Evolutionary conservation across 1,140 invertebrate genomes (phyloP).

Genomic region (Cydia amplana): DNA sequence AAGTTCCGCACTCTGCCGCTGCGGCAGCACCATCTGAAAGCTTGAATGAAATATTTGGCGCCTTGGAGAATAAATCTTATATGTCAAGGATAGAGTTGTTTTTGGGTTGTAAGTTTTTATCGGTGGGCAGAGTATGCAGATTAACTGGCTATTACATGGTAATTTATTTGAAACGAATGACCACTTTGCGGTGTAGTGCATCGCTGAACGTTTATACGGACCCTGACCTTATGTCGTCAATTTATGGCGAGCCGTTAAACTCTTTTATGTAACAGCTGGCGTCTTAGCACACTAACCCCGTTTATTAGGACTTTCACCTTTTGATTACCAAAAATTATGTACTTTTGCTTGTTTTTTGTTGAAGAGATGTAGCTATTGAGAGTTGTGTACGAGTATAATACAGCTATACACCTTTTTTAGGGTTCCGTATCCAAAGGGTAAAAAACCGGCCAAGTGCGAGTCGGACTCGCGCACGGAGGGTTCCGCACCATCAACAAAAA

Average conservation of each 20-base stretch:
- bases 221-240: slow-evolving; percentile 80
- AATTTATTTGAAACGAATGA: slow-evolving; percentile 81
- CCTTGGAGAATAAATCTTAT: slow-evolving; percentile 51
- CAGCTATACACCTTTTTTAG: too few species aligned
- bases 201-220: slow-evolving; percentile 79
- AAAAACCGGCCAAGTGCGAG: too few species aligned
- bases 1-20: slow-evolving; percentile 42
- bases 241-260: slow-evolving; percentile 78
- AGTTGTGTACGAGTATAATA: too few species aligned
- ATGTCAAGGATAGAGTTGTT: slow-evolving; percentile 52
- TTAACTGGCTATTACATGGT: slow-evolving; percentile 79
- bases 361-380: too few species aligned
- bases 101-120: slow-evolving; percentile 55
- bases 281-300: slow-evolving; percentile 63
- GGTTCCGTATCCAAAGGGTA: too few species aligned
- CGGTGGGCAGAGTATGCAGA: slow-evolving; percentile 77
- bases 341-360: neutral
- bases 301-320: slow-evolving; percentile 63
- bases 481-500: too few species aligned
- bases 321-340: neutral
- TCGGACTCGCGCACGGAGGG: too few species aligned
- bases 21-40: slow-evolving; percentile 53
- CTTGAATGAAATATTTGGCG: slow-evolving; percentile 66
- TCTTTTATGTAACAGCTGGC: slow-evolving; percentile 76
- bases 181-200: slow-evolving; percentile 79